phyloP scores from a whole-genome alignment of 1,140 invertebrate genomes.

The Ostrea denselamellosa region DNA sequence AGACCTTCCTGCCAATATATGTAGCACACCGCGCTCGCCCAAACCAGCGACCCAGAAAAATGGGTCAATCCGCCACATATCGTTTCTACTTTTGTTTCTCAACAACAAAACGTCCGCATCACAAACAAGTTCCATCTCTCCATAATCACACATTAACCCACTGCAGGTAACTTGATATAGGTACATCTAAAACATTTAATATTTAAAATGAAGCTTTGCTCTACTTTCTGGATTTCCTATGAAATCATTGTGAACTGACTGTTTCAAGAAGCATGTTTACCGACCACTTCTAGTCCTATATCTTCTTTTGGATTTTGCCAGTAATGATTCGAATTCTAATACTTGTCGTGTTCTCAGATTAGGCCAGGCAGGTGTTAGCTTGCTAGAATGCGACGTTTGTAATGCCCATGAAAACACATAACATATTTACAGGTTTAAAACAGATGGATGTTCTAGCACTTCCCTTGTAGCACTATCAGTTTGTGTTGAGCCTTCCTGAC shows the following conservation, averaged over 20 bases:
- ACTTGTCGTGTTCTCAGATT: neutral
- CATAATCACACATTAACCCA: neutral
- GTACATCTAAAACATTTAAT: neutral
- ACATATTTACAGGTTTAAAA: constrained; percentile 27
- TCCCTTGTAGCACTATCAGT: neutral
- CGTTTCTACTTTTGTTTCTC: constrained; percentile 22
- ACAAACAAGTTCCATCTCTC: neutral
- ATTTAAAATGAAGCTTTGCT: neutral
- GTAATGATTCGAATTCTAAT: neutral
- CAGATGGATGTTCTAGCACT: neutral
- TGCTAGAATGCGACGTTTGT: neutral
- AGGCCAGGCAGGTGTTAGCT: no score
- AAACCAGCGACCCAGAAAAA: neutral
- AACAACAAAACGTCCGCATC: neutral
- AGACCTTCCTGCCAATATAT: neutral
- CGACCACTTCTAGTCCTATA: neutral
- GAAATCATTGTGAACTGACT: no score
- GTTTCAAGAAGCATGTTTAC: no score
- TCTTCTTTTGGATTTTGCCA: neutral
- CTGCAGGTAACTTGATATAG: neutral
- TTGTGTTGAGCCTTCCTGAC: neutral
- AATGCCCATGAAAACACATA: neutral
- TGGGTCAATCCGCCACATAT: constrained; percentile 8
- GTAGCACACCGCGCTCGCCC: neutral
- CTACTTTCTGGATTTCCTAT: no score